Percentiles rank a stretch among this genome's conserved stretches.
phyloP scores from a whole-genome alignment of 1,140 invertebrate species.

The Brachionus asplanchnoidis region DNA sequence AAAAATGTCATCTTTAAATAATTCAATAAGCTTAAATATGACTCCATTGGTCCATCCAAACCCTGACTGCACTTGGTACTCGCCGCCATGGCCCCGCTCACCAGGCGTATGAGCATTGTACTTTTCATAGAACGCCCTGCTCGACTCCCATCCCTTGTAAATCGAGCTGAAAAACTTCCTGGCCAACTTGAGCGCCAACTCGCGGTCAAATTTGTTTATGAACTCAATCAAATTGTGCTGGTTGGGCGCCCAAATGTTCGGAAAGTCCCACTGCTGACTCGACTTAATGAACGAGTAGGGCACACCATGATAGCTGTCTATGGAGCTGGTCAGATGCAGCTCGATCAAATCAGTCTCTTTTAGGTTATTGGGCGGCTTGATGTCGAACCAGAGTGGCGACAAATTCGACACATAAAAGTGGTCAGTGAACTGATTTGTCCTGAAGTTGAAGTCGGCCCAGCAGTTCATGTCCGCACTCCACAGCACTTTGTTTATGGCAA shows the following conservation, averaged over 20 bases:
- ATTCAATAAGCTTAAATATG: slow-evolving; percentile 66
- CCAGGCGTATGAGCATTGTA: slow-evolving; percentile 69
- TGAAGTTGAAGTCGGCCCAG: slow-evolving; percentile 80
- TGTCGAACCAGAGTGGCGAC: slow-evolving; percentile 71
- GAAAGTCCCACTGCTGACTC: slow-evolving; percentile 88
- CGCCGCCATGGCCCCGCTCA: slow-evolving; percentile 74
- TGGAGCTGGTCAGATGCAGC: background rate
- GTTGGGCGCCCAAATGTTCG: slow-evolving; percentile 84
- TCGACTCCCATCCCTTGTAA: slow-evolving; percentile 70
- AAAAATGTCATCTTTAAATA: slow-evolving; percentile 33
- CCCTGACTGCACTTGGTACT: slow-evolving; percentile 79
- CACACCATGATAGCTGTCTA: slow-evolving; percentile 50
- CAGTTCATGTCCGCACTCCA: slow-evolving; percentile 74
- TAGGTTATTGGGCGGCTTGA: slow-evolving; percentile 50
- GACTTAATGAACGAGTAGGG: slow-evolving; percentile 74
- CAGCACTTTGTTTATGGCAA: slow-evolving; percentile 68
- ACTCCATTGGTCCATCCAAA: slow-evolving; percentile 93
- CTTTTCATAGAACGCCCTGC: slow-evolving; percentile 79
- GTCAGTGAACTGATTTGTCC: slow-evolving; percentile 63
- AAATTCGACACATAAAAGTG: slow-evolving; percentile 73
- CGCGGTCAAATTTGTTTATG: slow-evolving; percentile 60
- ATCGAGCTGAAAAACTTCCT: slow-evolving; percentile 76
- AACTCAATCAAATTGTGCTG: slow-evolving; percentile 53
- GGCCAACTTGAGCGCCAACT: slow-evolving; percentile 70
- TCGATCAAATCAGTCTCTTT: background rate